These are phyloP conservation scores for Chromobotia macracanthus DNA, from an alignment of 2,797 vertebrate species.

Conservation along the genomic window DNA sequence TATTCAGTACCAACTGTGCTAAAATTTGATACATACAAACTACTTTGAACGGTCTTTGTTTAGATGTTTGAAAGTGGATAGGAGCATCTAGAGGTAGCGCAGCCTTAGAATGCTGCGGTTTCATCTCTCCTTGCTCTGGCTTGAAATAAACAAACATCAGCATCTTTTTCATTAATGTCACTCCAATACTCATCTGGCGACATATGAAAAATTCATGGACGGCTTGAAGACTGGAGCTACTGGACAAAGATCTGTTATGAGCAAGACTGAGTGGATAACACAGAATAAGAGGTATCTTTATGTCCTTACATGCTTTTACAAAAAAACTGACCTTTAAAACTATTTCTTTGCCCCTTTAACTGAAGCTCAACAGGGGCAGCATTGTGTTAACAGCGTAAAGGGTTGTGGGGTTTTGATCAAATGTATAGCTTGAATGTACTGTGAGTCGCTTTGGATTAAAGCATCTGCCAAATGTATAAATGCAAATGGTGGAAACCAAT, in stretches of 20 bases:
- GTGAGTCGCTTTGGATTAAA: no score
- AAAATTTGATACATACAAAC: neutral
- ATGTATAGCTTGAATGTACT: no score
- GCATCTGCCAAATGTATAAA: no score
- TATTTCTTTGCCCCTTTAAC: conserved; percentile 22
- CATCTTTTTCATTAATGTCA: conserved; percentile 62
- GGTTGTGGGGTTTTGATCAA: no score
- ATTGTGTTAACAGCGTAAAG: no score
- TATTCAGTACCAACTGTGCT: neutral
- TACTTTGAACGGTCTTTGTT: neutral
- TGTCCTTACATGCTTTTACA: conserved; percentile 48
- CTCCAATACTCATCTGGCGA: conserved; percentile 52
- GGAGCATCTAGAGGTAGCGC: neutral
- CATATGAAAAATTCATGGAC: conserved; percentile 66
- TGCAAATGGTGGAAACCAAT: conserved; percentile 33
- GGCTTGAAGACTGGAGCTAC: conserved; percentile 57
- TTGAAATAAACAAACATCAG: conserved; percentile 65
- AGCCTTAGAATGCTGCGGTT: conserved; percentile 27
- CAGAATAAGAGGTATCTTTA: conserved; percentile 31
- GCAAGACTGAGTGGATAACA: conserved; percentile 24
- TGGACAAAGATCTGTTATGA: conserved; percentile 53
- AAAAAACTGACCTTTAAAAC: conserved; percentile 42
- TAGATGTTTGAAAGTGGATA: neutral
- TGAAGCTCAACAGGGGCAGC: no score
- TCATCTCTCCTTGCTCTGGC: conserved; percentile 37